Evolutionary conservation across 2,113 vertebrate species (phyloP), one percentile per base, ranked within the genome.

Genomic region (Felis chaus): DNA sequence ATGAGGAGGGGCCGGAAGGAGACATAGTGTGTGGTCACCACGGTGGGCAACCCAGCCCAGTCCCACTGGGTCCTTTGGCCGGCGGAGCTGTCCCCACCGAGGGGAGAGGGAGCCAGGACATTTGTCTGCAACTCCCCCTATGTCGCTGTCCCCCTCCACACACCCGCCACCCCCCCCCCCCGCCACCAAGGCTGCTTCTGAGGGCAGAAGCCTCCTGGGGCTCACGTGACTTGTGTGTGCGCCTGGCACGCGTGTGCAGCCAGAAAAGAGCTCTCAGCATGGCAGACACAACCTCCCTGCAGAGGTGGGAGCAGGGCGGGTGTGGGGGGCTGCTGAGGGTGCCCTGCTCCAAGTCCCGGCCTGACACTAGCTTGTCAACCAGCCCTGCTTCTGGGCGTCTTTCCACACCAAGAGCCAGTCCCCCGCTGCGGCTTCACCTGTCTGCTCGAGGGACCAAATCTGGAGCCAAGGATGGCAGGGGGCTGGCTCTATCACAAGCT

Each of bases 21-120:
- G 33, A 2, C 23, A 25, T 4, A 23, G 45, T 45, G 45, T 50
- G 13, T 36, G 23, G 4, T 71, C 45, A 53, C 48, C 8, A 16
- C 0, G 1, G 1, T 4, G 29, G 48, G 55, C 73, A 27, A 21
- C 55, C 55, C 53, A 18, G 88, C 55, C 57, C 39, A 41, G 29
- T n/a, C 41, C 73, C 4, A 1, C n/a, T 21, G 23, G 39, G 29
- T 7, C 55, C 55, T 48, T 33, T 21, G 53, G 48, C 25, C 13
- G 4, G 65, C 4, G 1, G 50, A 41, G 36, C 69, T 33, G 36
- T 14, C 36, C 39, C 1, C 0, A 13, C 8, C 2, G 10, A 45
- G 39, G 13, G 13, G 4, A 3, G 1, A 33, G 39, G 71, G 21
- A 16, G 29, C 29, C 1, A 0, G 39, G 39, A 4, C 7, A 15